Evolutionary conservation across 2,113 vertebrate genomes (phyloP), one percentile per base, ranked within the genome.

Genomic region (Aldabrachelys gigantea): DNA sequence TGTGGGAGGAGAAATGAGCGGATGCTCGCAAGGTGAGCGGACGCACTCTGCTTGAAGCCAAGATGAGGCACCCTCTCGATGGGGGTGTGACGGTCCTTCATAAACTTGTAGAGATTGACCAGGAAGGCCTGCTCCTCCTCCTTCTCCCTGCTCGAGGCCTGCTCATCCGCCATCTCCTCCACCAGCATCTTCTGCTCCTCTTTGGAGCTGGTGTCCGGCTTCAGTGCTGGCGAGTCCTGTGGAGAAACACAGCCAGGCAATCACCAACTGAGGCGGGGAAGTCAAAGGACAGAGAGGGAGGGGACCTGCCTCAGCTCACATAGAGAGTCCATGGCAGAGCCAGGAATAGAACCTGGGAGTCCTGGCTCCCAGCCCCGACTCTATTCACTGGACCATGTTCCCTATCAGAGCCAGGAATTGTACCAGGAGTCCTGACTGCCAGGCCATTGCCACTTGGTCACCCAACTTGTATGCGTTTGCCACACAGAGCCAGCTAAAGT

Each of bases 31-130:
- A 65, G 62, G 62, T 35, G 4, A 31, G 22, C 78, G 94, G 69
- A 98, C 99, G 69, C 97, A 99, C 99, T 99, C 98, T 99, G 99
- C 95, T 99, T 99, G 98, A 99, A 99, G 97, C 99, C 99, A 1
- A 99, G 98, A 94, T 99, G 99, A 80, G 99, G 99, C 91, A 99
- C 99, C 97, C 99, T 98, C 97, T 99, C 99, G 81, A 99, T 99
- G 44, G 99, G 99, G 0, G 99, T 99, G 80, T 94, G 98, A 49
- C 99, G 98, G 9, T 99, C 98, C 98, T 99, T 99, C 99, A 99
- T 99, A 94, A 99, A 99, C 86, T 98, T 97, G 98, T 99, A 98
- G 93, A 99, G 98, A 95, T 98, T 98, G 90, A 98, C 96, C 11
- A 99, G 97, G 96, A 99, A 99, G 12, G 97, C 96, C 96, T 99